Percentiles rank a stretch among this genome's conserved stretches.
These are phyloP conservation scores for Pseudochirops corinnae DNA, from an alignment of 2,797 vertebrate species.

Conservation along the genomic window DNA sequence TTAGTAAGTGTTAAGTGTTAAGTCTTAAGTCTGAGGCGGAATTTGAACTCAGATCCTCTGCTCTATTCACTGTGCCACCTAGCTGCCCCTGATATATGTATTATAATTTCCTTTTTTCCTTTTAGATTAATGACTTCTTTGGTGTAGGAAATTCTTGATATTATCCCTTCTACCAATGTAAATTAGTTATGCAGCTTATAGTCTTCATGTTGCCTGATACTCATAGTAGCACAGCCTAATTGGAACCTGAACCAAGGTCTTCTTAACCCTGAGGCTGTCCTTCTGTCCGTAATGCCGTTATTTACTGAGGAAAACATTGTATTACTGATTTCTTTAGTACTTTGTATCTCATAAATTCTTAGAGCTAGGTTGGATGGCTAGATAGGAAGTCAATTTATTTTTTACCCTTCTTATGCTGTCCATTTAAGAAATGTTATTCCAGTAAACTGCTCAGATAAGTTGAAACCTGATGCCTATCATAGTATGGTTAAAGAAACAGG, in stretches of 20 bases:
- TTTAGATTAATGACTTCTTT: background rate
- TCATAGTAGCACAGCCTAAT: background rate
- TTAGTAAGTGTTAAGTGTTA: no score
- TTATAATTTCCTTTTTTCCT: background rate
- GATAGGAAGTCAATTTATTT: slow-evolving; percentile 13
- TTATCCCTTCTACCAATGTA: background rate
- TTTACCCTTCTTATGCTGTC: slow-evolving; percentile 29
- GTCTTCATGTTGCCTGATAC: background rate
- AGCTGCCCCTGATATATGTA: background rate
- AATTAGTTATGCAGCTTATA: background rate
- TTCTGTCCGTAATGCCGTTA: background rate
- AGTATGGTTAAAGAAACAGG: background rate
- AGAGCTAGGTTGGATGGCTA: background rate
- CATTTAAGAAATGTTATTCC: background rate
- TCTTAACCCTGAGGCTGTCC: background rate
- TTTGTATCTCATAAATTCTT: background rate
- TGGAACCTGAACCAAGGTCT: background rate
- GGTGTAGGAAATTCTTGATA: background rate
- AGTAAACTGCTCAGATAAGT: slow-evolving; percentile 16
- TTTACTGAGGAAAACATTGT: slow-evolving; percentile 25
- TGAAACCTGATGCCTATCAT: background rate
- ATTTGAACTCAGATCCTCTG: no score
- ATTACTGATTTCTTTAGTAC: slow-evolving; percentile 15
- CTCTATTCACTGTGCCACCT: no score
- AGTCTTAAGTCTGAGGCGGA: no score